Evolutionary conservation across 2,888 invertebrate species (phyloP).

Genomic region (Eueremaeus valkanovi): DNA sequence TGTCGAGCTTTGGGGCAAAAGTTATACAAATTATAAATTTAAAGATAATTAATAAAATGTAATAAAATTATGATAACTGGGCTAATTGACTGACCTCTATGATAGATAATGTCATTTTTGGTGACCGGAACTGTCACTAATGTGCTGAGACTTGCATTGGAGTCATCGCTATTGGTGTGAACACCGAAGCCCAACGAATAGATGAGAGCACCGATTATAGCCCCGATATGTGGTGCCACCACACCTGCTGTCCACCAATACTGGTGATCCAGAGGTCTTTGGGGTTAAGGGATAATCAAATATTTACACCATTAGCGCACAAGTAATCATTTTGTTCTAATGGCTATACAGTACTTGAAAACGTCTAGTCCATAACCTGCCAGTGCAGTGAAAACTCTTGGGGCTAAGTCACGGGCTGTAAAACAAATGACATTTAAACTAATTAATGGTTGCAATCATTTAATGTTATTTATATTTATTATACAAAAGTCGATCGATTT

Average conservation of each 20-base stretch:
- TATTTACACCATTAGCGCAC: too few species aligned
- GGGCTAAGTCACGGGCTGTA: constrained; percentile 58
- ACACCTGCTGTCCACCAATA: constrained; percentile 57
- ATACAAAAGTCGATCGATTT: neutral
- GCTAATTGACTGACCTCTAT: too few species aligned
- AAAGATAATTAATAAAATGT: too few species aligned
- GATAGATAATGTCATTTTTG: constrained; percentile 3
- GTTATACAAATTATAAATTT: neutral
- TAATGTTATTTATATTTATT: neutral
- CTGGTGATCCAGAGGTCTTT: constrained; percentile 50
- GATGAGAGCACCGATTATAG: constrained; percentile 55
- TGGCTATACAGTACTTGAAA: constrained; percentile 53
- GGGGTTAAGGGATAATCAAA: constrained; percentile 3
- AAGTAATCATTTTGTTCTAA: constrained; percentile 39
- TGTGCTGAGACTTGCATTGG: neutral
- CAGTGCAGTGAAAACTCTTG: constrained; percentile 57
- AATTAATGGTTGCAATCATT: neutral
- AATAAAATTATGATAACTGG: too few species aligned
- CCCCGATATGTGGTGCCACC: constrained; percentile 58
- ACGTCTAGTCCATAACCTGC: constrained; percentile 55
- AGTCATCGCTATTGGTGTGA: neutral
- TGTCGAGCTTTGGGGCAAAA: neutral
- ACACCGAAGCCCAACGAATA: constrained; percentile 51
- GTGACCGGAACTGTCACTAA: constrained; percentile 5
- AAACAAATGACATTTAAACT: neutral